phyloP scores from a whole-genome alignment of 1,140 invertebrate species.

The Zophobas morio region DNA sequence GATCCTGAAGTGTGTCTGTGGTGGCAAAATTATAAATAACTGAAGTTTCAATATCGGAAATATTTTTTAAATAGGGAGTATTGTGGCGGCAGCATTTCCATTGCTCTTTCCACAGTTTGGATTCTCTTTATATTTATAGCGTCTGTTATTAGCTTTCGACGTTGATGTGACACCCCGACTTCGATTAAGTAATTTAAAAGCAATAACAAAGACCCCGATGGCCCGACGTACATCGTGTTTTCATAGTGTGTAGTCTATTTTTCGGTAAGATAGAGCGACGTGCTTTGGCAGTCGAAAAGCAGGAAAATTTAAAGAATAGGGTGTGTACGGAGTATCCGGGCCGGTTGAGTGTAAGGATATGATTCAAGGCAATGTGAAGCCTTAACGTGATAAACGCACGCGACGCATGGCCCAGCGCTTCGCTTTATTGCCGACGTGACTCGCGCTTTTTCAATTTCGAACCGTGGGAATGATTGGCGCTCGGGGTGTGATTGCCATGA shows the following conservation, averaged over 20 bases:
- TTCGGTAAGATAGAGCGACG: constrained; percentile 23
- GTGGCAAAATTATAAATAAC: too few species aligned
- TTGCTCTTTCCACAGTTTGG: too few species aligned
- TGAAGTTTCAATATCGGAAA: too few species aligned
- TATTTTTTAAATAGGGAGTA: too few species aligned
- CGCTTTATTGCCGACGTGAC: constrained; percentile 68
- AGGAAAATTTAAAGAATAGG: constrained; percentile 39
- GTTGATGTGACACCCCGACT: background rate
- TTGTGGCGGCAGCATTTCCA: too few species aligned
- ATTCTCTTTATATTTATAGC: too few species aligned
- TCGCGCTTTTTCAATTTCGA: constrained; percentile 68
- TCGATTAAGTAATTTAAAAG: background rate
- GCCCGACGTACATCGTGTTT: background rate
- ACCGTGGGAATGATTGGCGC: constrained; percentile 67
- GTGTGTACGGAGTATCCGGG: constrained; percentile 49
- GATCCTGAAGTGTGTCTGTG: too few species aligned
- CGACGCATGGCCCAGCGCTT: constrained; percentile 63
- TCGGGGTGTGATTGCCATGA: constrained; percentile 67
- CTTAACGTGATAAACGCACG: constrained; percentile 65
- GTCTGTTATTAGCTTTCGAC: background rate
- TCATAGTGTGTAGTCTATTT: constrained; percentile 27
- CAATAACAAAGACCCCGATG: background rate
- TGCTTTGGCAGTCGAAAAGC: constrained; percentile 24
- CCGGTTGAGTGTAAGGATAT: constrained; percentile 58
- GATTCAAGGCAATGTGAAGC: constrained; percentile 54